These are phyloP conservation scores for Notechis scutatus DNA, from an alignment of 2,113 vertebrate genomes.

Conservation along the genomic window DNA sequence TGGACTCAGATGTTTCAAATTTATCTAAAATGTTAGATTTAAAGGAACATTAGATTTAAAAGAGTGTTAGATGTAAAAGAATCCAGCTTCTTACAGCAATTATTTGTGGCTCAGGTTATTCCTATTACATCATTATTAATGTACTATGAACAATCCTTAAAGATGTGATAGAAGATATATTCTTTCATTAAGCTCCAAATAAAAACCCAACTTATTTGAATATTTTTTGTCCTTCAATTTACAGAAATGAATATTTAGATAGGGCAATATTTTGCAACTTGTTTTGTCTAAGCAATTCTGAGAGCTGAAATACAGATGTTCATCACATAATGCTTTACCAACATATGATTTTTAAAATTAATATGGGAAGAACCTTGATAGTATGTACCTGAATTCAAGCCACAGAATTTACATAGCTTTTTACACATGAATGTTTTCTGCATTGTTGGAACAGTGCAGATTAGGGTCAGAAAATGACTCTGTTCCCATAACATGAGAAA, in stretches of 20 bases:
- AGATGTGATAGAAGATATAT: not conserved
- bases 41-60: not conserved
- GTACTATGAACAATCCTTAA: not conserved
- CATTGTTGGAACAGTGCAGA: not conserved
- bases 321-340: not conserved
- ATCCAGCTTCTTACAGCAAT: not conserved
- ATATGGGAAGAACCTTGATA: not conserved
- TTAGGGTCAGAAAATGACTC: not conserved
- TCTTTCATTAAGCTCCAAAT: not conserved
- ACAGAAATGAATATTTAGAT: not conserved
- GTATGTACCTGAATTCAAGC: not conserved
- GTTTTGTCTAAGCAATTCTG: not conserved
- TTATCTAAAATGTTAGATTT: not conserved
- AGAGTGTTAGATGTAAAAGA: not conserved
- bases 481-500: not conserved
- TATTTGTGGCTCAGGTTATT: not conserved
- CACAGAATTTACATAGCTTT: not conserved
- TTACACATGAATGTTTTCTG: not conserved
- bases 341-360: not conserved
- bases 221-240: not conserved
- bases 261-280: not conserved
- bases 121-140: not conserved
- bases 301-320: not conserved
- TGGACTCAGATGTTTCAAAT: not conserved
- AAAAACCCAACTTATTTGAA: not conserved